Evolutionary conservation across 2,888 invertebrate genomes (phyloP).

Genomic region (Microchrysa polita): DNA sequence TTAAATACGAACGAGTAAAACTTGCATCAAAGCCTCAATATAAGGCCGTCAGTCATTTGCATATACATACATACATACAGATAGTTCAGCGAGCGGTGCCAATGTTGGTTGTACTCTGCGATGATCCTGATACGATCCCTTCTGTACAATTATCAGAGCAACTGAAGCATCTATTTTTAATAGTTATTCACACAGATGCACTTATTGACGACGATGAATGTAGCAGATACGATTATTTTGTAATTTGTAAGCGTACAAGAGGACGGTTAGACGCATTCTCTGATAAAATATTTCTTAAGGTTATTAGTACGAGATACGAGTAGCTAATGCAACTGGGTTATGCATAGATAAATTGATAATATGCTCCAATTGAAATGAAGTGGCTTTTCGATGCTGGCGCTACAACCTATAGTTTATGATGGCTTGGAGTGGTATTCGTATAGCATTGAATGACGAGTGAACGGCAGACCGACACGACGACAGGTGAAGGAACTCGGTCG

Average conservation of each 20-base stretch:
- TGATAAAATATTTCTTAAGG: slow-evolving; percentile 35
- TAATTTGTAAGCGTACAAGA: slow-evolving; percentile 19
- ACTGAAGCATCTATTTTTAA: slow-evolving; percentile 1
- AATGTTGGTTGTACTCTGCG: too few species aligned
- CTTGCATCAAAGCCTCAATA: background rate
- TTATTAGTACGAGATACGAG: slow-evolving; percentile 33
- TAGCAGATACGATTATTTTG: too few species aligned
- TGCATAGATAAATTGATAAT: slow-evolving; percentile 42
- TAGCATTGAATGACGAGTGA: background rate
- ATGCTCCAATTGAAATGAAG: slow-evolving; percentile 8
- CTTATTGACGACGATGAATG: slow-evolving; percentile 16
- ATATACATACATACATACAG: background rate
- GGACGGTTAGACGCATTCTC: too few species aligned
- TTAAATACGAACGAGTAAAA: background rate
- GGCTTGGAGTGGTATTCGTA: too few species aligned
- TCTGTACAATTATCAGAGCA: background rate
- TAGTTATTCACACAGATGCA: slow-evolving; percentile 6
- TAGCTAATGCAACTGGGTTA: too few species aligned
- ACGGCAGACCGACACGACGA: too few species aligned
- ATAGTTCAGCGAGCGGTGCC: too few species aligned
- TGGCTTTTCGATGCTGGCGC: too few species aligned
- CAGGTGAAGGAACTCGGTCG: background rate
- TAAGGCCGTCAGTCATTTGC: background rate
- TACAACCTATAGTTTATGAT: too few species aligned
- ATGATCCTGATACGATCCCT: background rate